Percentiles rank a stretch among this genome's conserved stretches.
Conservation (phyloP, 2,888 invertebrate species). For the Ichneumoninae sp. region DNA sequence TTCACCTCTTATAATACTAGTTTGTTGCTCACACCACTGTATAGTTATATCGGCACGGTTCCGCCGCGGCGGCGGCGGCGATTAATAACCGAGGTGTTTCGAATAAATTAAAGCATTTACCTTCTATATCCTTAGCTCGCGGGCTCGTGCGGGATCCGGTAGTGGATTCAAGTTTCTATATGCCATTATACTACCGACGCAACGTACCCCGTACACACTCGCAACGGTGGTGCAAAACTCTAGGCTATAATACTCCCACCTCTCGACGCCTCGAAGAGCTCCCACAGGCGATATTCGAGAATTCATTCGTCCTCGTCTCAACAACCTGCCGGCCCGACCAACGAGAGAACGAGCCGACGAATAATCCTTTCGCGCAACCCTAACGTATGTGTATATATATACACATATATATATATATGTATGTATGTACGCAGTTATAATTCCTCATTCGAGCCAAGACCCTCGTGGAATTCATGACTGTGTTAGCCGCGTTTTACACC, state of each 20-base stretch:
- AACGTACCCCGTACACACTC: not conserved
- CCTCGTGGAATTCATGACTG: constrained; percentile 43
- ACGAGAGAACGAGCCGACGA: constrained; percentile 52
- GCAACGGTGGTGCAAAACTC: not conserved
- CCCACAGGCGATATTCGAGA: constrained; percentile 50
- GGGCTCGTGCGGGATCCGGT: constrained; percentile 66
- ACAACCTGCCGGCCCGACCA: constrained; percentile 59
- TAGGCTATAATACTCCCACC: constrained; percentile 36
- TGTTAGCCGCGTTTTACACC: constrained; percentile 25
- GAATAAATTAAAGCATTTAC: constrained; percentile 83
- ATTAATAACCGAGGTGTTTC: constrained; percentile 83
- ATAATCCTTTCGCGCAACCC: constrained; percentile 51
- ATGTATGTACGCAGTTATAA: constrained; percentile 28
- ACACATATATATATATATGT: not conserved
- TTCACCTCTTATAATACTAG: constrained; percentile 69
- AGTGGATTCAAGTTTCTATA: constrained; percentile 55
- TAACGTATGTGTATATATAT: not conserved
- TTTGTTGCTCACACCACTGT: constrained; percentile 28
- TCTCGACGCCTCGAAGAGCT: constrained; percentile 49
- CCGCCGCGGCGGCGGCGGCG: constrained; percentile 74
- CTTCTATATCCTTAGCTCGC: constrained; percentile 61
- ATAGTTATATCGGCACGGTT: constrained; percentile 21
- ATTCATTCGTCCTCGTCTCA: constrained; percentile 66
- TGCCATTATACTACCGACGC: constrained; percentile 12
- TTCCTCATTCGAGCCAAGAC: constrained; percentile 43